Conservation (phyloP, 2,113 vertebrate genomes). For the Mastomys natalensis region DNA sequence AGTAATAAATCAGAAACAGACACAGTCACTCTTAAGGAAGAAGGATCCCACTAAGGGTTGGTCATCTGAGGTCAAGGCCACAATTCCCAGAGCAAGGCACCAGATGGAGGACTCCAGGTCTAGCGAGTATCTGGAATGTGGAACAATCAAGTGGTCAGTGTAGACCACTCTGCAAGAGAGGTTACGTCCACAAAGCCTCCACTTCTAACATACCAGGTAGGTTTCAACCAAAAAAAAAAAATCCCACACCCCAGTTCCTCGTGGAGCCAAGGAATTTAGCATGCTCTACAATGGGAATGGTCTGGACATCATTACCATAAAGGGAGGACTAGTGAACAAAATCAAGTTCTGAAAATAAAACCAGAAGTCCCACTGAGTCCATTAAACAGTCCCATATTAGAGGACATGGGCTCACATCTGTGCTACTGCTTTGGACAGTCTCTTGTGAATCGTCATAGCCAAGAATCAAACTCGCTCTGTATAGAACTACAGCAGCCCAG, state of each 20-base stretch:
- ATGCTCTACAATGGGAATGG: neutral
- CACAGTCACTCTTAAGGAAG: neutral
- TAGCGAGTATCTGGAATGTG: neutral
- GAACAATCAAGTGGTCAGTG: neutral
- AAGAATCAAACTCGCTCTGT: neutral
- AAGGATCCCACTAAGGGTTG: neutral
- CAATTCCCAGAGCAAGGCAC: neutral
- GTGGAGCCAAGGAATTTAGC: neutral
- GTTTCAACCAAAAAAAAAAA: conserved; percentile 58
- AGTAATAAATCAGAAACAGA: neutral
- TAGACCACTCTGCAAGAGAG: neutral
- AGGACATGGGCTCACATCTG: neutral
- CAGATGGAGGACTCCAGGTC: neutral
- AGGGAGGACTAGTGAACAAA: neutral
- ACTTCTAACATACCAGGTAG: neutral
- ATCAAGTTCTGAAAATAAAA: neutral
- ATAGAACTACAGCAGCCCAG: neutral
- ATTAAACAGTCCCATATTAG: neutral
- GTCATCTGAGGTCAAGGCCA: neutral
- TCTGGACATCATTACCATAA: neutral
- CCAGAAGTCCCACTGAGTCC: neutral
- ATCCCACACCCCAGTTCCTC: neutral
- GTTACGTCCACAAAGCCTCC: neutral
- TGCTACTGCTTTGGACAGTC: neutral
- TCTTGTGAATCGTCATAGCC: neutral